Percentiles rank a stretch among this genome's conserved stretches.
phyloP scores from a whole-genome alignment of 2,888 invertebrate species.

The Drosophila vallismaia region DNA sequence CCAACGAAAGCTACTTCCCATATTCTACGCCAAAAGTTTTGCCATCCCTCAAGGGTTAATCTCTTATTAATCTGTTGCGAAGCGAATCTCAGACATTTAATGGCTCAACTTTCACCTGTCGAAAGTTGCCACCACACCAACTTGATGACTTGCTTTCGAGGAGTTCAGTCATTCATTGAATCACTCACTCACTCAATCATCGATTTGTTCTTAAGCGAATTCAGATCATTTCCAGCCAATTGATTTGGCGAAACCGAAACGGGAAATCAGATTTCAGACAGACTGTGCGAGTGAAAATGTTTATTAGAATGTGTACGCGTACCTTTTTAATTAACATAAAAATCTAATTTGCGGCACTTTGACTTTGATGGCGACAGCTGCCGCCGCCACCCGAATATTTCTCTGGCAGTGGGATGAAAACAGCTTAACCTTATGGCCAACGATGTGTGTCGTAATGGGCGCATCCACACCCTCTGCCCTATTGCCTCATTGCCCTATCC shows the following conservation, averaged over 20 bases:
- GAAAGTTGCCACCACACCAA: not conserved
- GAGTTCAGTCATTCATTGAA: slow-evolving; percentile 6
- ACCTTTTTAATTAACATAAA: slow-evolving; percentile 78
- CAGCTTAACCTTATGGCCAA: slow-evolving; percentile 78
- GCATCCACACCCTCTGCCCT: slow-evolving; percentile 9
- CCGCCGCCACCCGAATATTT: slow-evolving; percentile 9
- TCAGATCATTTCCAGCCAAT: slow-evolving; percentile 54
- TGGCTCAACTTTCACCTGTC: slow-evolving; percentile 44
- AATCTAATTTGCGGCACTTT: slow-evolving; percentile 76
- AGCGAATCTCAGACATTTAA: slow-evolving; percentile 30
- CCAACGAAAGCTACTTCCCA: not conserved
- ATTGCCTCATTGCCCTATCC: not conserved
- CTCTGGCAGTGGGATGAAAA: slow-evolving; percentile 57
- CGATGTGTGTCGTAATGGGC: slow-evolving; percentile 72
- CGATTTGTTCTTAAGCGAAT: slow-evolving; percentile 48
- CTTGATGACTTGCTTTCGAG: slow-evolving; percentile 28
- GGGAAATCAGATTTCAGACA: slow-evolving; percentile 17
- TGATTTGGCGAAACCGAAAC: slow-evolving; percentile 36
- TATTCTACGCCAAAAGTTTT: slow-evolving; percentile 18
- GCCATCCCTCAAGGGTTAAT: slow-evolving; percentile 32
- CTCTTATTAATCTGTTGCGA: slow-evolving; percentile 32
- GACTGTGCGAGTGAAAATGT: slow-evolving; percentile 23
- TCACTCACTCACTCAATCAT: slow-evolving; percentile 21
- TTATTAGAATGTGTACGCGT: slow-evolving; percentile 59
- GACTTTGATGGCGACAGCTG: slow-evolving; percentile 46